Evolutionary conservation across 2,797 vertebrate genomes (phyloP).

Genomic region (Chaetodon trifasciatus): DNA sequence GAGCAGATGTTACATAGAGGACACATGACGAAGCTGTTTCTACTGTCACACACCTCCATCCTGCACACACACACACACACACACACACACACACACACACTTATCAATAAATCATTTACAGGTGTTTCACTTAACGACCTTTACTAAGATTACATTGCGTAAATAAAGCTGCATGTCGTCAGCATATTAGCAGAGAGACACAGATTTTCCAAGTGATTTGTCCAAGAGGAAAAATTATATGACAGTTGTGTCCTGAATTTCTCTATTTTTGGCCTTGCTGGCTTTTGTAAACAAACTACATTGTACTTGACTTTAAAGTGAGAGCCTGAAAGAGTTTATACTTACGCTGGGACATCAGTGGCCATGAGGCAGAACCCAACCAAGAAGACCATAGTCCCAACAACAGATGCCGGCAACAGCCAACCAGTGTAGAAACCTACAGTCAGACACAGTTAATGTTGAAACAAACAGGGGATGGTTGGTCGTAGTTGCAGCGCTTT

Average conservation of each 20-base stretch:
- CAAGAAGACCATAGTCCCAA: constrained; percentile 83
- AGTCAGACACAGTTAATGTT: neutral
- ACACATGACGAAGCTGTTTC: constrained; percentile 82
- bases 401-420: constrained; percentile 81
- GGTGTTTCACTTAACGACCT: neutral
- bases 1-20: constrained; percentile 87
- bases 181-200: neutral
- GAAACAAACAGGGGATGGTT: too few relatives aligned
- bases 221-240: neutral
- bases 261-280: neutral
- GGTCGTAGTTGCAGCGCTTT: too few relatives aligned
- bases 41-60: constrained; percentile 82
- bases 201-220: neutral
- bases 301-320: neutral
- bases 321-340: constrained; percentile 3
- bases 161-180: neutral
- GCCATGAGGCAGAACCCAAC: constrained; percentile 77
- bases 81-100: constrained; percentile 14
- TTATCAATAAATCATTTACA: neutral
- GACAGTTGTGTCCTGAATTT: neutral
- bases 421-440: constrained; percentile 88
- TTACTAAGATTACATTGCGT: too few relatives aligned
- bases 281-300: neutral
- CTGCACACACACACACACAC: constrained; percentile 62
- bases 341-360: constrained; percentile 83